A percentile compares a stretch with the other conserved stretches of the same genome.
phyloP scores from a whole-genome alignment of 2,113 vertebrate genomes.

The Phalacrocorax brasilianus region DNA sequence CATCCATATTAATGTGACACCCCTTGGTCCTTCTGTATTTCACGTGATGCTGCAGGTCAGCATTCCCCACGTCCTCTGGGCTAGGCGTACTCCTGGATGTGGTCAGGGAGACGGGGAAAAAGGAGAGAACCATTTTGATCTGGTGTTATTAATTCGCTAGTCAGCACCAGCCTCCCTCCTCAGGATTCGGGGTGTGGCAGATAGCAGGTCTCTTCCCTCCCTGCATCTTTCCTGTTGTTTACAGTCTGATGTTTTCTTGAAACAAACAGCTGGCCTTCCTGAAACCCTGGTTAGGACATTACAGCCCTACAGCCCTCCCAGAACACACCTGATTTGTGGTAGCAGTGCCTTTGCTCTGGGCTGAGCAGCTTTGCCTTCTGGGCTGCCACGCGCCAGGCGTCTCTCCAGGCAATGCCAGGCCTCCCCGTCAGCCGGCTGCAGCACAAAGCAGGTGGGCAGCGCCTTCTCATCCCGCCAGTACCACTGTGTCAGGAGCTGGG shows the following conservation, averaged over 20 bases:
- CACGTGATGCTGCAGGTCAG: neutral
- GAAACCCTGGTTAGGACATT: neutral
- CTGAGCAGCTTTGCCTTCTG: conserved; percentile 70
- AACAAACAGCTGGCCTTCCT: neutral
- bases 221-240: neutral
- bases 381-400: conserved; percentile 65
- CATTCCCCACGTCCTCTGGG: neutral
- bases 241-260: neutral
- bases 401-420: conserved; percentile 61
- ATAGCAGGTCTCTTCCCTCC: neutral
- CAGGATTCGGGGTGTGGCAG: neutral
- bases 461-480: conserved; percentile 78
- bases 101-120: too few species aligned
- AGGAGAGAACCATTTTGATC: neutral
- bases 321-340: conserved; percentile 76
- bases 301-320: neutral
- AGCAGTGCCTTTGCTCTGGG: conserved; percentile 66
- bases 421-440: conserved; percentile 66
- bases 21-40: neutral
- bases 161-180: neutral
- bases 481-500: conserved; percentile 70
- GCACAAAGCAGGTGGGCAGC: conserved; percentile 74
- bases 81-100: neutral
- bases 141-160: neutral
- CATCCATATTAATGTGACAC: neutral